phyloP scores from a whole-genome alignment of 2,113 vertebrate genomes.

The Pipra filicauda region DNA sequence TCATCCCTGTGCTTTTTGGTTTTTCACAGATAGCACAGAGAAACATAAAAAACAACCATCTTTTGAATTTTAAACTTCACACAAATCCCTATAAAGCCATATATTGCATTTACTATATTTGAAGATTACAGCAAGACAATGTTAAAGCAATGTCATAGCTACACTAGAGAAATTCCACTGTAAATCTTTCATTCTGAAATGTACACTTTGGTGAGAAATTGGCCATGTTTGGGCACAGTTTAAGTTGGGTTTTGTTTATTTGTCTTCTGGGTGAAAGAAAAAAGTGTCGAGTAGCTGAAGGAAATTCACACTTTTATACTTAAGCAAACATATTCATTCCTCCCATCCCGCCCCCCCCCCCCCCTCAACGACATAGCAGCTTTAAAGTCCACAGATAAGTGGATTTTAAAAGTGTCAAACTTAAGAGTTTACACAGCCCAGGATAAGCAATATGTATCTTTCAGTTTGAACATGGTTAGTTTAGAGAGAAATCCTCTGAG shows the following conservation, averaged over 20 bases:
- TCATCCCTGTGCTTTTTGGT: background rate
- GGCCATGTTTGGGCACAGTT: background rate
- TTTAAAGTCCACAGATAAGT: background rate
- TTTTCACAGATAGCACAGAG: background rate
- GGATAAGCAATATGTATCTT: background rate
- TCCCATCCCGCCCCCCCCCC: background rate
- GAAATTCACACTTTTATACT: background rate
- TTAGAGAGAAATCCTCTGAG: background rate
- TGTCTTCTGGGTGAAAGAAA: constrained; percentile 19
- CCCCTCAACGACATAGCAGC: rapidly evolving
- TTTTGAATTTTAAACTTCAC: constrained; percentile 31
- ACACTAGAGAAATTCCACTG: background rate
- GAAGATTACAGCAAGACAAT: constrained; percentile 32
- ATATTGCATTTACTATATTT: background rate
- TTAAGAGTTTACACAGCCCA: background rate
- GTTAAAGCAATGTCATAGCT: constrained; percentile 46
- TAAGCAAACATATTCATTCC: background rate
- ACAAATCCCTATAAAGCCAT: constrained; percentile 18
- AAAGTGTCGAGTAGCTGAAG: background rate
- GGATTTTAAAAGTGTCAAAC: background rate
- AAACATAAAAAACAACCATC: background rate
- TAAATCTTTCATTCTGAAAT: constrained; percentile 24
- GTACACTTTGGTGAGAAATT: background rate
- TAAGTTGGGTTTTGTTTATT: constrained; percentile 11
- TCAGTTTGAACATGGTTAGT: background rate